These are phyloP conservation scores for Oceanites oceanicus DNA, from an alignment of 2,113 vertebrate genomes.

Conservation along the genomic window DNA sequence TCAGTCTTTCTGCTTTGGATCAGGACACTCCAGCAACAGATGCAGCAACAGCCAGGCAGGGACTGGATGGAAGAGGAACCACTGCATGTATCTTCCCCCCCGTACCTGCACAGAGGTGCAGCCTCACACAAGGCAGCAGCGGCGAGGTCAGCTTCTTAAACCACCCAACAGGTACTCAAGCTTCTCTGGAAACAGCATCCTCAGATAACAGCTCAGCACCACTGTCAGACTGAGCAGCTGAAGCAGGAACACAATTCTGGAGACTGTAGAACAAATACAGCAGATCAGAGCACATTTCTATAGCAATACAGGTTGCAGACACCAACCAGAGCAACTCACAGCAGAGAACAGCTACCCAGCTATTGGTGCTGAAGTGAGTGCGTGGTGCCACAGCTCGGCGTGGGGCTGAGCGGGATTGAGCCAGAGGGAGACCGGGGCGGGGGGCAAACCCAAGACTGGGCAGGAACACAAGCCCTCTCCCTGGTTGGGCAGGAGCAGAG, in stretches of 20 bases:
- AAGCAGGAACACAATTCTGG: neutral
- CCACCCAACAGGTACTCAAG: neutral
- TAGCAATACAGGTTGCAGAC: neutral
- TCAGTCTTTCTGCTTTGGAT: neutral
- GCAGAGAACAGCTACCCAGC: neutral
- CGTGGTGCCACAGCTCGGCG: accelerated
- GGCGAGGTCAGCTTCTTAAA: neutral
- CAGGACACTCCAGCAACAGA: neutral
- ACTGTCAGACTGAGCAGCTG: neutral
- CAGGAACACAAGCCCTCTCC: neutral
- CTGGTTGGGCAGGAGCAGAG: neutral
- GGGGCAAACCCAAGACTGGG: neutral
- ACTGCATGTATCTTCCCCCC: neutral
- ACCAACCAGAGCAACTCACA: neutral
- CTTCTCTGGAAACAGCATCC: neutral
- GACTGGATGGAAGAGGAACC: neutral
- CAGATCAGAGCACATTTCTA: neutral
- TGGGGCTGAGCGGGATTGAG: neutral
- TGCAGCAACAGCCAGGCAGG: neutral
- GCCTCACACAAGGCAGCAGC: neutral
- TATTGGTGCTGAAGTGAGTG: neutral
- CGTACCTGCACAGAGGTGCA: accelerated
- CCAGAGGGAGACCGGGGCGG: neutral
- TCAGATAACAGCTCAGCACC: neutral
- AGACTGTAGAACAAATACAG: neutral